Conservation (phyloP, 2,797 vertebrate genomes). For the Typhlichthys eigenmanni region DNA sequence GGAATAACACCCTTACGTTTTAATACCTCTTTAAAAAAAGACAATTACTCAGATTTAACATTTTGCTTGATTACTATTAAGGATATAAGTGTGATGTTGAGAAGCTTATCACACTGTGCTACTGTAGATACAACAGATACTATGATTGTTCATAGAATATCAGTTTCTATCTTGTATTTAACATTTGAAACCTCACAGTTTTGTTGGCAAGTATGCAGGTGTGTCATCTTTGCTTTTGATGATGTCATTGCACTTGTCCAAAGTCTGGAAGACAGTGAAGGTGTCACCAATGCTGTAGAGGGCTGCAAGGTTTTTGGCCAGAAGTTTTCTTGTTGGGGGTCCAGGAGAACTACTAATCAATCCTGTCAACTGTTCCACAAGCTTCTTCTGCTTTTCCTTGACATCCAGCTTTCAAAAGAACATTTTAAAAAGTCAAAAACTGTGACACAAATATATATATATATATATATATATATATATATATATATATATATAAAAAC, state of each 20-base stretch:
- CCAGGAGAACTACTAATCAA: slow-evolving; percentile 96
- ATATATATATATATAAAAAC: background rate
- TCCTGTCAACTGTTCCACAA: slow-evolving; percentile 95
- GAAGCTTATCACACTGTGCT: background rate
- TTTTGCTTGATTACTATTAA: slow-evolving; percentile 40
- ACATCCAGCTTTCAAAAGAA: slow-evolving; percentile 86
- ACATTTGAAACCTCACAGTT: slow-evolving; percentile 84
- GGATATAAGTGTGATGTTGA: slow-evolving; percentile 4
- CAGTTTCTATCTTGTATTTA: background rate
- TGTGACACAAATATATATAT: no score
- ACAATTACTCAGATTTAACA: slow-evolving; percentile 53
- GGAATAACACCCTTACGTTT: slow-evolving; percentile 24
- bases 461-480: no score
- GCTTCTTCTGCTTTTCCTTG: slow-evolving; percentile 98
- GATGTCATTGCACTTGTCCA: slow-evolving; percentile 98
- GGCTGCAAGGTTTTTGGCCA: slow-evolving; percentile 95
- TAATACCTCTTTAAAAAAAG: slow-evolving; percentile 1
- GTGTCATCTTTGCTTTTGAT: slow-evolving; percentile 98
- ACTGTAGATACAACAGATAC: no score
- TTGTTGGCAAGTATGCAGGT: slow-evolving; percentile 91
- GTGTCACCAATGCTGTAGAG: slow-evolving; percentile 98
- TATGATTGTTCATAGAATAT: no score
- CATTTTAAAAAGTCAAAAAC: slow-evolving; percentile 7
- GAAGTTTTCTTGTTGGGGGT: slow-evolving; percentile 93
- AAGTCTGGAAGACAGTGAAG: slow-evolving; percentile 95